Percentiles rank a stretch among this genome's conserved stretches.
phyloP scores from a whole-genome alignment of 2,888 invertebrate species.

The Stegophylla sp. region DNA sequence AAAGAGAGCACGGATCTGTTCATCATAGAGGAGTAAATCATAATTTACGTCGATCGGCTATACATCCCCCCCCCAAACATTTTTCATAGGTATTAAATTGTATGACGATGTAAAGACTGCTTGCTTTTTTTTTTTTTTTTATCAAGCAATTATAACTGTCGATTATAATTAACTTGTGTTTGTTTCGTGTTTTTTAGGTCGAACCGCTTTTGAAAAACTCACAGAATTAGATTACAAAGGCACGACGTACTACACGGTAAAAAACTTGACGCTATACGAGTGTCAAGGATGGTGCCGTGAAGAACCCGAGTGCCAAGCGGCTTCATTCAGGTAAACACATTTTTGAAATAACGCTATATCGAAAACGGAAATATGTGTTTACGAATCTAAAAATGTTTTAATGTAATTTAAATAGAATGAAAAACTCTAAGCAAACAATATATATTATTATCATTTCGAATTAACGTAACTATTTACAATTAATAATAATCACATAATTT shows the following conservation, averaged over 20 bases:
- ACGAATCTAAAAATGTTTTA: not conserved
- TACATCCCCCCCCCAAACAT: not conserved
- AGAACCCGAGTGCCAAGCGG: slow-evolving; percentile 89
- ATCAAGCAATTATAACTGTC: not conserved
- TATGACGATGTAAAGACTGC: not conserved
- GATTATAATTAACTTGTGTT: not conserved
- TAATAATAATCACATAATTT: not conserved
- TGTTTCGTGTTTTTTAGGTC: slow-evolving; percentile 69
- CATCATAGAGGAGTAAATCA: not conserved
- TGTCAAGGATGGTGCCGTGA: slow-evolving; percentile 95
- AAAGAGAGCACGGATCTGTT: not conserved
- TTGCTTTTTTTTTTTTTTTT: too few species aligned
- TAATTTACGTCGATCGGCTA: not conserved
- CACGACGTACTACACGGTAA: slow-evolving; percentile 88
- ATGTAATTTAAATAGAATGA: not conserved
- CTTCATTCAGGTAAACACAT: slow-evolving; percentile 76
- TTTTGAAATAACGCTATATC: not conserved
- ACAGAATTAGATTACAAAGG: slow-evolving; percentile 91
- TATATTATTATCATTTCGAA: too few species aligned
- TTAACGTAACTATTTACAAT: too few species aligned
- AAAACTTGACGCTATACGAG: slow-evolving; percentile 89
- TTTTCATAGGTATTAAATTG: not conserved
- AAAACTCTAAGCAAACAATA: too few species aligned
- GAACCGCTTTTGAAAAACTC: slow-evolving; percentile 90
- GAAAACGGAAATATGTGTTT: not conserved